Percentiles rank a stretch among this genome's conserved stretches.
Conservation (phyloP, 2,888 invertebrate species). For the Biston betularia region DNA sequence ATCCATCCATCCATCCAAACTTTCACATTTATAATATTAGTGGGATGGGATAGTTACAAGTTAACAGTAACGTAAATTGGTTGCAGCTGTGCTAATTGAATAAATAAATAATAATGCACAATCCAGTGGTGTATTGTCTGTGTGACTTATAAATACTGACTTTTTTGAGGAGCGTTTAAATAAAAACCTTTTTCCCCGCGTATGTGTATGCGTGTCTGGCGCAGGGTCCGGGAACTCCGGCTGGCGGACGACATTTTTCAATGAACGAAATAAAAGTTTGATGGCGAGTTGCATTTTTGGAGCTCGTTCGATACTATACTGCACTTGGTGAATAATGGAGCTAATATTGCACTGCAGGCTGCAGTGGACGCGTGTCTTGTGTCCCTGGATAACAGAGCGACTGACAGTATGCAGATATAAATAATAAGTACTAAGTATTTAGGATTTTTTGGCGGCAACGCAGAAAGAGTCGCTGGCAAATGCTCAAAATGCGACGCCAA, state of each 20-base stretch:
- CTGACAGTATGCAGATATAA: background rate
- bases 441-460: no score
- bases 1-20: no score
- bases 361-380: background rate
- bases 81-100: no score
- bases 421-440: no score
- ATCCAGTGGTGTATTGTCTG: background rate
- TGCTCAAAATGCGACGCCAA: no score
- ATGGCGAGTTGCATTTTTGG: slow-evolving; percentile 6
- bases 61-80: no score
- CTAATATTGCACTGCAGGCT: background rate
- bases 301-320: slow-evolving; percentile 5
- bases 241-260: background rate
- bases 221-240: slow-evolving; percentile 19
- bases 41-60: no score
- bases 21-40: no score
- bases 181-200: background rate
- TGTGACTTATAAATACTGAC: background rate
- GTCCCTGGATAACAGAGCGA: background rate
- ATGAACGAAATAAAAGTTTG: background rate
- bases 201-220: slow-evolving; percentile 25
- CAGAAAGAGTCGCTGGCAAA: no score
- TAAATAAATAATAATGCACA: no score
- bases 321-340: slow-evolving; percentile 1
- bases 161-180: background rate